Evolutionary conservation across 2,797 vertebrate genomes (phyloP), one percentile per base, ranked within the genome.

Genomic region (Myotis pilosus): DNA sequence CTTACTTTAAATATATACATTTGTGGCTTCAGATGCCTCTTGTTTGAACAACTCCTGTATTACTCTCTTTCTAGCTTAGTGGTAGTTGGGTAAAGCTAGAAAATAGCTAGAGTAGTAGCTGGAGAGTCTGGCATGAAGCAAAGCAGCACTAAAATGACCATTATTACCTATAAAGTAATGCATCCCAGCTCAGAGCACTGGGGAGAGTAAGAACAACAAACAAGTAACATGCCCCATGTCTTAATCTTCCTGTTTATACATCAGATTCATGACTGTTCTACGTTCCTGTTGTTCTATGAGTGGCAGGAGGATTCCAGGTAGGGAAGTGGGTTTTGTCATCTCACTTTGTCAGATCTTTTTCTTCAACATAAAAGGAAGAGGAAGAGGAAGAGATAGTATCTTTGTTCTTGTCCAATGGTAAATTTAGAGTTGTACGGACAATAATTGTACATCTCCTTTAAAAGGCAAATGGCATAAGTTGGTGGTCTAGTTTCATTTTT

Each of bases 291-390:
- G 30, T 49, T 57, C 74, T 9, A 76, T 3, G 71, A 92, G n/a
- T 68, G 4, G 57, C 11, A 78, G n/a, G 22, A 86, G 49, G 81
- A 71, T 57, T 75, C 88, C 81, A 53, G 51, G 28, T 13, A 55
- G 33, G 51, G 68, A 60, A n/a, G 12, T 69, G 17, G 71, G 20
- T 25, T 72, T 44, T 60, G 51, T 69, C 44, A 64, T 28, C 60
- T 84, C 36, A 85, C 22, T 51, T 49, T 57, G 17, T 84, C 66
- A 83, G 76, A 72, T 69, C 41, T 36, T 78, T 86, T 30, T 71
- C 85, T 86, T 85, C 51, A 95, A 69, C 72, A 84, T 60, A 83
- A 83, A 74, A 25, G 64, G 55, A 66, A 44, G 71, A 79, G 36
- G 8, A 64, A 81, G 33, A 74, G 47, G 36, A 91, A 62, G 79